Evolutionary conservation across 2,797 vertebrate species (phyloP).

Genomic region (Gorsachius magnificus): DNA sequence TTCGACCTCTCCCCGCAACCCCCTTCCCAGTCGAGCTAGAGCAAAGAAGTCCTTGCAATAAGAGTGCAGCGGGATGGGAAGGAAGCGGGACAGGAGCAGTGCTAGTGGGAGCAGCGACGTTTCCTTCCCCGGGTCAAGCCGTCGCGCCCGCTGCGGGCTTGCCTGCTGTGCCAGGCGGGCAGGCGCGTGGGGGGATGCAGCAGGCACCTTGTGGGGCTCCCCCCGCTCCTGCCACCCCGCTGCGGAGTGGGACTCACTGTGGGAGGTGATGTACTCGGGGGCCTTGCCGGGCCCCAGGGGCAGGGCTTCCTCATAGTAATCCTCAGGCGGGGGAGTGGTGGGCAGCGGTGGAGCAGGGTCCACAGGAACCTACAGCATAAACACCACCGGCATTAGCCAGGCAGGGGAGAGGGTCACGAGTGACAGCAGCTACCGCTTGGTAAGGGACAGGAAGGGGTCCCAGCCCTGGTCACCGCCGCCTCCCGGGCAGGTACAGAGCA

Average conservation of each 20-base stretch:
- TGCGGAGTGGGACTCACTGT: constrained; percentile 71
- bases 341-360: constrained; percentile 90
- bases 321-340: constrained; percentile 90
- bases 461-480: not conserved
- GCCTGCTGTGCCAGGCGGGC: not conserved
- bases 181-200: not conserved
- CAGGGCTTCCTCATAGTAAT: constrained; percentile 97
- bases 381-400: not conserved
- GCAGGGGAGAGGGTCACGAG: not conserved
- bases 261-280: constrained; percentile 91
- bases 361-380: constrained; percentile 74
- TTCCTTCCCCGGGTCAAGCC: not conserved
- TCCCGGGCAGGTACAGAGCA: accelerated
- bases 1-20: not conserved
- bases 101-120: accelerated
- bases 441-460: not conserved
- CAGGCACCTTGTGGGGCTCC: not conserved
- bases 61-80: not conserved
- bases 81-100: not conserved
- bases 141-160: accelerated
- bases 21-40: not conserved
- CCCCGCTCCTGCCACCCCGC: not conserved
- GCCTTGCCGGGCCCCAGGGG: constrained; percentile 89
- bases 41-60: not conserved
- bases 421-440: not conserved